Evolutionary conservation across 2,888 invertebrate genomes (phyloP).

Genomic region (Vesta saturnalis): DNA sequence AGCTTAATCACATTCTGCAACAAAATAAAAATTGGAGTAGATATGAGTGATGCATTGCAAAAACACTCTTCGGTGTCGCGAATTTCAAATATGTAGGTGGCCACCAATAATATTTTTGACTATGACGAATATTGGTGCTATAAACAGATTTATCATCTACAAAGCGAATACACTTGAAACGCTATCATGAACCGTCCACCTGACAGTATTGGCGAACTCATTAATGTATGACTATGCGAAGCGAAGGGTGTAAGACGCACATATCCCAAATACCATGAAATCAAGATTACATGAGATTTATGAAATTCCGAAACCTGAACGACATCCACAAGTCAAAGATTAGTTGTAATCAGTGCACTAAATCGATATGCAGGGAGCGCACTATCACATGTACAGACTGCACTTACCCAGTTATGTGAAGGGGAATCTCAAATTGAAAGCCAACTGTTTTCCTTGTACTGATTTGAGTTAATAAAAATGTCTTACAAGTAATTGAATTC

Average conservation of each 20-base stretch:
- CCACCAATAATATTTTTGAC: too few species aligned
- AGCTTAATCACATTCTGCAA: conserved; percentile 8
- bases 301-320: not conserved
- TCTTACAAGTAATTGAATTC: too few species aligned
- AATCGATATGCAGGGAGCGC: not conserved
- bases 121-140: not conserved
- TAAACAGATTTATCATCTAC: conserved; percentile 9
- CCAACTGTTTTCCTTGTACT: too few species aligned
- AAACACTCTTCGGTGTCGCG: conserved; percentile 9
- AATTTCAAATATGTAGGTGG: not conserved
- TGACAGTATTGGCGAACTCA: conserved; percentile 4
- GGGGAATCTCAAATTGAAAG: not conserved
- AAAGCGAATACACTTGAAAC: not conserved
- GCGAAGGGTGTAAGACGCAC: too few species aligned
- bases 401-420: not conserved
- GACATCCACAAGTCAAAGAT: not conserved
- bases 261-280: too few species aligned
- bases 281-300: too few species aligned
- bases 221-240: too few species aligned
- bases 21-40: conserved; percentile 11
- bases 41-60: conserved; percentile 5
- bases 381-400: not conserved
- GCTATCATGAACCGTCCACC: not conserved
- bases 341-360: not conserved
- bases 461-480: too few species aligned